Evolutionary conservation across 2,888 invertebrate genomes (phyloP), one percentile per base, ranked within the genome.

Genomic region (Cephus pulcher): DNA sequence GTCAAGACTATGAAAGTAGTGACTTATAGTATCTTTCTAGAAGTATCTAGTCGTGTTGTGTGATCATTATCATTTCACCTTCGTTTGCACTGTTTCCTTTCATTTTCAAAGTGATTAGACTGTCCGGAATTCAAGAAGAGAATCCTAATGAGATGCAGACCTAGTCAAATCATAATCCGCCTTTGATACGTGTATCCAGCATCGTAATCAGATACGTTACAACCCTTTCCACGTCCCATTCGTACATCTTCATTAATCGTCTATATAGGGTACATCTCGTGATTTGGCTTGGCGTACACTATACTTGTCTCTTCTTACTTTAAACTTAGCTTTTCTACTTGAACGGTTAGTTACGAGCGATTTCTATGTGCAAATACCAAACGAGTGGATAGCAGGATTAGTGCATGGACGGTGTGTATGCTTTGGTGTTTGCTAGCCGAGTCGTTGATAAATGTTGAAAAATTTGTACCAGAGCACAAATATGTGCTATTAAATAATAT

Each of bases 301-400:
- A 78, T 76, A 83, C 83, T 83, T 83, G 83, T 83, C 83, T 83
- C 83, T 83, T 83, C 83, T 83, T 80, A 77, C 76, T 75, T 73
- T 79, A 68, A 37, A 77, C 69, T 40, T 69, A 23, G 33, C 35
- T 75, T 79, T 74, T 70, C 74, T 69, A 35, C 35, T 37, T 75
- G 75, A 73, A 69, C 70, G 30, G 70, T 70, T 30, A 71, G n/a
- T 40, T n/a, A 34, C 12, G 56, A 23, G 75, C 56, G 75, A 73
- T 75, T 74, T 34, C 74, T 68, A 34, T 69, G 33, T 35, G 35
- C 56, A 12, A 33, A 71, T 71, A 71, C 15, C 3, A 30, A 33
- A 34, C 34, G 73, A 71, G 34, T 33, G n/a, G 73, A 56, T 77
- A 80, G 68, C 32, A 73, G 32, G 75, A 79, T 79, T 78, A 74